Percentiles rank a stretch among this genome's conserved stretches.
Conservation (phyloP, 2,888 invertebrate species). For the Ichneumoninae sp. region DNA sequence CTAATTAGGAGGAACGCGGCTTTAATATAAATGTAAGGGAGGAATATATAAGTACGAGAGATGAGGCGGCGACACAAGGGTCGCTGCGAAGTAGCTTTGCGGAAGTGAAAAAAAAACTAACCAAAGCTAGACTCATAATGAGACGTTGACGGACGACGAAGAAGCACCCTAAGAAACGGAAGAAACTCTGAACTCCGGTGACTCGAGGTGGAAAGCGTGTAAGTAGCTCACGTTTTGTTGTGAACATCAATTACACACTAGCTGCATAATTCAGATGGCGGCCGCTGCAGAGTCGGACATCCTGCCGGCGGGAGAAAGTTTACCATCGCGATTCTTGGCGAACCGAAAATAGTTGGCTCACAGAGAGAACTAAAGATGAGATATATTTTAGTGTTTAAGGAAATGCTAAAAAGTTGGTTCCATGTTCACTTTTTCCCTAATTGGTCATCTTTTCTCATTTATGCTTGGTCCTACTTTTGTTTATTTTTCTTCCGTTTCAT, state of each 20-base stretch:
- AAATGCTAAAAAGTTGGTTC: background rate
- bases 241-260: background rate
- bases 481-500: background rate
- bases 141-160: constrained; percentile 1
- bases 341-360: background rate
- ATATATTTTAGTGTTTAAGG: background rate
- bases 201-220: background rate
- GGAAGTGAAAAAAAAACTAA: constrained; percentile 24
- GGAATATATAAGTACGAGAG: constrained; percentile 54
- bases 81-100: constrained; percentile 17
- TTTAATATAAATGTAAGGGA: constrained; percentile 77
- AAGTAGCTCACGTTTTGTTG: constrained; percentile 15
- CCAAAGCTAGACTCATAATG: background rate
- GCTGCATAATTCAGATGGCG: constrained; percentile 4
- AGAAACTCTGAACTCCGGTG: background rate
- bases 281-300: background rate
- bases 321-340: background rate
- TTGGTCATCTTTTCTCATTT: background rate
- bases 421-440: background rate
- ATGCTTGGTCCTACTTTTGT: background rate
- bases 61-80: constrained; percentile 29
- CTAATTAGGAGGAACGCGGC: constrained; percentile 78
- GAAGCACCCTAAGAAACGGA: background rate
- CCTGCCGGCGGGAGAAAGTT: background rate
- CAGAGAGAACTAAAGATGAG: background rate